A percentile compares a stretch with the other conserved stretches of the same genome.
Conservation (phyloP, 2,888 invertebrate species). For the Furcula furcula region DNA sequence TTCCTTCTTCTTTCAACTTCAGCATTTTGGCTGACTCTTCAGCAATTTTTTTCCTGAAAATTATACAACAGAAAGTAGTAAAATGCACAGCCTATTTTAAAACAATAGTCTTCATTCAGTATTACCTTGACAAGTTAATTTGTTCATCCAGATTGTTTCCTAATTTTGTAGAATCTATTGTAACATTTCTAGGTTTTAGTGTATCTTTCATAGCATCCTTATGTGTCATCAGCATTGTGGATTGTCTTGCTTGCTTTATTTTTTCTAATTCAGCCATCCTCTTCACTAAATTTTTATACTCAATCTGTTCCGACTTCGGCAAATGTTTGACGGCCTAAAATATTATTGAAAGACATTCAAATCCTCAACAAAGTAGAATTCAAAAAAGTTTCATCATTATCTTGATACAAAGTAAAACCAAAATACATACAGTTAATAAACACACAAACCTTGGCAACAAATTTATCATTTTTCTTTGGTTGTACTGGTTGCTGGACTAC, state of each 20-base stretch:
- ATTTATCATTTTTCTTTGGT: slow-evolving; percentile 56
- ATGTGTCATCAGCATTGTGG: slow-evolving; percentile 33
- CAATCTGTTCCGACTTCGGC: slow-evolving; percentile 74
- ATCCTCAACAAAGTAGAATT: slow-evolving; percentile 2
- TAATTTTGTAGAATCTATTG: slow-evolving; percentile 31
- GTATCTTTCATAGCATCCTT: slow-evolving; percentile 47
- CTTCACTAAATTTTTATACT: slow-evolving; percentile 70
- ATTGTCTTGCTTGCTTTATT: slow-evolving; percentile 66
- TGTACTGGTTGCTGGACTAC: slow-evolving; percentile 42
- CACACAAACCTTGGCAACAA: slow-evolving; percentile 66
- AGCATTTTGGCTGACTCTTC: slow-evolving; percentile 70
- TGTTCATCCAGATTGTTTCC: slow-evolving; percentile 54
- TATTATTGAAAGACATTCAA: slow-evolving; percentile 3
- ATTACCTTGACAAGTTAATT: slow-evolving; percentile 66
- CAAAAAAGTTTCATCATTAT: too few relatives aligned
- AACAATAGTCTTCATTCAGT: too few relatives aligned
- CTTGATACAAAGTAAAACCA: slow-evolving; percentile 11
- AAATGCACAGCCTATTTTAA: too few relatives aligned
- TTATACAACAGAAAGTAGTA: too few relatives aligned
- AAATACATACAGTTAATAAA: slow-evolving; percentile 4
- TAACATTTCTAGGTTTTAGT: slow-evolving; percentile 57
- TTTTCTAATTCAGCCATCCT: slow-evolving; percentile 77
- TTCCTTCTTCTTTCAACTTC: slow-evolving; percentile 64
- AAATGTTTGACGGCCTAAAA: slow-evolving; percentile 72
- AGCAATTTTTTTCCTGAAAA: slow-evolving; percentile 69